Conservation (phyloP, 2,113 vertebrate genomes). For the Forbesichthys papilliferus region DNA sequence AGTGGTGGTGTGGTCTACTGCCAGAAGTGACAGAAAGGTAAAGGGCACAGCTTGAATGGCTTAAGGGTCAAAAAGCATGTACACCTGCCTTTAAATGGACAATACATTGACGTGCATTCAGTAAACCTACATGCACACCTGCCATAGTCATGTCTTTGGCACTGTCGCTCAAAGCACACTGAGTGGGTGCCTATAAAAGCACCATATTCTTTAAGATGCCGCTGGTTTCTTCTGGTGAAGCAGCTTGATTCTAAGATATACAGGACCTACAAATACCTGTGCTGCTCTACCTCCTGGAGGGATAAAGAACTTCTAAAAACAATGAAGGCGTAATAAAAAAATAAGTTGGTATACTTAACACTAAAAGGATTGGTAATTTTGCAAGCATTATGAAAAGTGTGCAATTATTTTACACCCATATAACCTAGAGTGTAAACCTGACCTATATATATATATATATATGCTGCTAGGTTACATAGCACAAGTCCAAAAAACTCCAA, state of each 20-base stretch:
- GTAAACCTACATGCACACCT: not conserved
- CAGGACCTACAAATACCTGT: too few species aligned
- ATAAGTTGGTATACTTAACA: conserved; percentile 7
- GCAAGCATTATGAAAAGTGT: too few species aligned
- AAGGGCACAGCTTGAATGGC: not conserved
- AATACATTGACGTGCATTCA: not conserved
- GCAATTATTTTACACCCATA: too few species aligned
- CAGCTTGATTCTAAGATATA: not conserved
- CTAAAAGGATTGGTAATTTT: conserved; percentile 21
- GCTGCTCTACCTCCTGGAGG: too few species aligned
- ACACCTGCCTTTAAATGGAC: not conserved
- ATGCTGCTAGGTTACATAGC: not conserved
- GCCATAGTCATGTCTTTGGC: too few species aligned
- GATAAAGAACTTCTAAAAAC: too few species aligned
- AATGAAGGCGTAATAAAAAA: too few species aligned
- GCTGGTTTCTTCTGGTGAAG: conserved; percentile 5
- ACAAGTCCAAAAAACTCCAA: too few species aligned
- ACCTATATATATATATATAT: not conserved
- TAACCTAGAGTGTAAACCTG: conserved; percentile 4
- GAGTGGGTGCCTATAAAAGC: too few species aligned
- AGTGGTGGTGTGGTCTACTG: conserved; percentile 33
- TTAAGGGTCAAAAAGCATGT: conserved; percentile 15
- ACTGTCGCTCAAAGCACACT: too few species aligned
- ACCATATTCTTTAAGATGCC: too few species aligned
- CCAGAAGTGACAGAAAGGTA: conserved; percentile 27